These are phyloP conservation scores for Alcedo quadribrachys DNA, from an alignment of 2,797 vertebrate species.

Conservation along the genomic window DNA sequence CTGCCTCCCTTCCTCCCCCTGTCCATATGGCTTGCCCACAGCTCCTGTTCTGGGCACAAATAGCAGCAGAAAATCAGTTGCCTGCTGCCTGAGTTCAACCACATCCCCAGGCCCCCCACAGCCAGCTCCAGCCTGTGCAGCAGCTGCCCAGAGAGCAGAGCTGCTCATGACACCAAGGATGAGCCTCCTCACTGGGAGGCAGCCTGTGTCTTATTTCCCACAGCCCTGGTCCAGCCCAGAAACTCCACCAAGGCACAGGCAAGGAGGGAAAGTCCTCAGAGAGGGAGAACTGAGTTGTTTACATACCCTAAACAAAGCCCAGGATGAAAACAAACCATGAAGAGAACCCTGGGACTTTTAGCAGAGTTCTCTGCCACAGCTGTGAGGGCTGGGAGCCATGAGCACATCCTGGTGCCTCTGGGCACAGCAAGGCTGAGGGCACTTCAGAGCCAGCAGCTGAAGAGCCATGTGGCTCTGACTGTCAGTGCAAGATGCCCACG, in stretches of 20 bases:
- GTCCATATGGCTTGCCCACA: background rate
- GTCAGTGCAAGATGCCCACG: fast-evolving
- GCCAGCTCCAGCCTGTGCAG: background rate
- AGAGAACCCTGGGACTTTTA: background rate
- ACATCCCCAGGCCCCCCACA: fast-evolving
- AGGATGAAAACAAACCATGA: background rate
- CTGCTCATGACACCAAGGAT: background rate
- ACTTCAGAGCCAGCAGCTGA: background rate
- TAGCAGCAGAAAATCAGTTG: background rate
- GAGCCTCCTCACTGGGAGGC: background rate
- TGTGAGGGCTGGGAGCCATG: background rate
- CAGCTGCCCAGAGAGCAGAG: background rate
- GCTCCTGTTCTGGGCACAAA: background rate
- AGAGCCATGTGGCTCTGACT: background rate
- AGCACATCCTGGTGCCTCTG: background rate
- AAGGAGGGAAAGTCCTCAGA: background rate
- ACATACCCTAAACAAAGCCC: background rate
- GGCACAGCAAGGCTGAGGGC: background rate
- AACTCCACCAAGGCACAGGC: background rate
- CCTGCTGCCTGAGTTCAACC: background rate
- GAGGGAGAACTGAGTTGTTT: background rate
- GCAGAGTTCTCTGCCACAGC: background rate
- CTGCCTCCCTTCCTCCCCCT: background rate
- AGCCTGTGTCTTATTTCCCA: background rate
- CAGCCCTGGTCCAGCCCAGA: background rate